Percentiles rank a stretch among this genome's conserved stretches.
phyloP scores from a whole-genome alignment of 2,797 vertebrate genomes.

The Remorina albescens region DNA sequence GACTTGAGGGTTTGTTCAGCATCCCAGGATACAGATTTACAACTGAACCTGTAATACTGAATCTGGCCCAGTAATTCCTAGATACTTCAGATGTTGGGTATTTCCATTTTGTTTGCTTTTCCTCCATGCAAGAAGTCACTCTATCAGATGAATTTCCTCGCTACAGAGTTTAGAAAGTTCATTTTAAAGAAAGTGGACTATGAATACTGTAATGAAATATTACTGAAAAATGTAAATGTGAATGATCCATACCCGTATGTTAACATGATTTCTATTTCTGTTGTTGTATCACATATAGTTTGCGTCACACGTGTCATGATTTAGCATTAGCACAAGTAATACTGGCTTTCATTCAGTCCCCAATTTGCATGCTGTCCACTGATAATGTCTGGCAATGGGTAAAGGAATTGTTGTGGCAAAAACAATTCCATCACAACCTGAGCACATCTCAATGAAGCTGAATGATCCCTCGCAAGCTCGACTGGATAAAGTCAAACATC shows the following conservation, averaged over 20 bases:
- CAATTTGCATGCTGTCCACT: conserved; percentile 44
- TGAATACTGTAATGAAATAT: not conserved
- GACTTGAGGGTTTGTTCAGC: conserved; percentile 11
- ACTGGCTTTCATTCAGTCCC: conserved; percentile 15
- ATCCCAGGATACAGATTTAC: conserved; percentile 17
- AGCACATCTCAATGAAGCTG: conserved; percentile 83
- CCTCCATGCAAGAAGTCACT: not conserved
- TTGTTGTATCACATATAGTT: not conserved
- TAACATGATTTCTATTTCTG: not conserved
- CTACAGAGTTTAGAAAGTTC: not conserved
- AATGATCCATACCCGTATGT: not conserved
- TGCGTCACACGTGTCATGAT: not conserved
- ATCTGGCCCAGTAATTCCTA: not conserved
- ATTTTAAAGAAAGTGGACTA: conserved; percentile 22
- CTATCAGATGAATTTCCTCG: not conserved
- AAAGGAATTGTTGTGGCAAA: conserved; percentile 67
- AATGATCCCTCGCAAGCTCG: conserved; percentile 84
- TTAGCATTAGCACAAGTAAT: conserved; percentile 9
- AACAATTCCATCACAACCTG: conserved; percentile 77
- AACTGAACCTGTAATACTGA: not conserved
- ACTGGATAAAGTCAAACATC: conserved; percentile 84
- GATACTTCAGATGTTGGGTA: not conserved
- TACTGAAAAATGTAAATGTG: not conserved
- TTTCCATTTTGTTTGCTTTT: conserved; percentile 9
- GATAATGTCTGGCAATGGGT: conserved; percentile 61